Base-by-base conservation (phyloP, 2,797 vertebrate species). In the Brachymystax lenok region DNA sequence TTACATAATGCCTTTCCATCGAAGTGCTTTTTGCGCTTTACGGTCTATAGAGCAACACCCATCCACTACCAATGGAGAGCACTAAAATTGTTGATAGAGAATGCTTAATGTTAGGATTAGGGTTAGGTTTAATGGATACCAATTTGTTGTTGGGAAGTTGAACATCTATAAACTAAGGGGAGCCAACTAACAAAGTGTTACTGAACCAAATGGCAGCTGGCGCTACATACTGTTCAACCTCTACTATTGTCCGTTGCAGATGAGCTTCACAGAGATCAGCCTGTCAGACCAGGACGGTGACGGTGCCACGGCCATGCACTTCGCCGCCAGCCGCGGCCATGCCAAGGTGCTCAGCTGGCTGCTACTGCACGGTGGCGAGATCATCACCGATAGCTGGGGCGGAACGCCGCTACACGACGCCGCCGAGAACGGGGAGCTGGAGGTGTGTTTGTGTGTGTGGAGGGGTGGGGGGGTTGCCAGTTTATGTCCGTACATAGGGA, bases 271-370 rank as follows among this genome's bases (percentile, higher is more conserved):
- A 0, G 91, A 96, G 0, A 92, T 97, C 90, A 95, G 96, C 87
- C 94, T 99, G 82, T 90, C 93, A 0, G 98, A 97, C 90, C 89
- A 86, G 78, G 98, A 99, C 0, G 83, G 91, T 0, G 96, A 98
- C 5, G 97, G 97, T 13, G 98, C 98, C 88, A 98, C 97, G 0
- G 95, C 96, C 84, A 98, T 99, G 98, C 98, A 99, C 87, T 99
- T 99, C 0, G 96, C 98, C 0, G 97, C 97, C 81, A 99, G 98
- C 84, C 96, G 97, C 0, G 98, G 98, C 66, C 98, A 99, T 0
- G 88, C 97, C 84, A 99, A 99, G 90, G 98, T 99, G 80, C 96
- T 99, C 77, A 98, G 97, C 93, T 99, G 98, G 98, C 93, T 99
- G 77, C 95, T 99, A 82, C 92, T 99, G 80, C 98, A 99, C 1